These are phyloP conservation scores for Calcarius lapponicus DNA, from an alignment of 2,797 vertebrate species.

Conservation along the genomic window DNA sequence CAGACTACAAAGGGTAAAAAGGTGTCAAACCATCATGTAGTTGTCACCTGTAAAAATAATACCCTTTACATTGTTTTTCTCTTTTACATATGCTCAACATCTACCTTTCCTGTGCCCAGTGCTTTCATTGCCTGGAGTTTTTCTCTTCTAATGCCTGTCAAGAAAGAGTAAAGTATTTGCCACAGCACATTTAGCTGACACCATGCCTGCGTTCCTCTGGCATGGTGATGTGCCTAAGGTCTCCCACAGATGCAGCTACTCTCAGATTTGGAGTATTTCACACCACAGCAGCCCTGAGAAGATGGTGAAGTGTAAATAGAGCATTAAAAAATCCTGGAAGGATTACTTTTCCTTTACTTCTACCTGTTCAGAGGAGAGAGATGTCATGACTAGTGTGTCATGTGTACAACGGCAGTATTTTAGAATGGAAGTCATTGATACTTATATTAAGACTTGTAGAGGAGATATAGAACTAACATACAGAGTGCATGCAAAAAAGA, in stretches of 20 bases:
- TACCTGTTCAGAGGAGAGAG: background rate
- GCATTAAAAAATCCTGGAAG: background rate
- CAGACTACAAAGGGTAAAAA: background rate
- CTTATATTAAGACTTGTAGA: background rate
- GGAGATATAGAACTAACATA: background rate
- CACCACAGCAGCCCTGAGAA: background rate
- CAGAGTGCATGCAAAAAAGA: background rate
- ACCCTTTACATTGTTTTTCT: background rate
- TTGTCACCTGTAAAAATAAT: background rate
- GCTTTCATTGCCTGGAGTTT: background rate
- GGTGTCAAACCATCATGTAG: background rate
- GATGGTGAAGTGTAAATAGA: background rate
- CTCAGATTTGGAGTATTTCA: background rate
- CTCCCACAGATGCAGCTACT: background rate
- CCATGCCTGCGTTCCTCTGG: background rate
- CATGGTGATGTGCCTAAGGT: too few relatives aligned
- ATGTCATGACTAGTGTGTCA: background rate
- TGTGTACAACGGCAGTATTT: background rate
- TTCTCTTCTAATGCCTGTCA: background rate
- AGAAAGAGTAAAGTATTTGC: background rate
- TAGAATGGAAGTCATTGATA: background rate
- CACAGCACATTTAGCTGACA: background rate
- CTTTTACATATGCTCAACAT: background rate
- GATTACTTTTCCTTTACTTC: background rate
- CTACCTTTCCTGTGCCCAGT: background rate